Evolutionary conservation across 2,888 invertebrate species (phyloP), one percentile per base, ranked within the genome.

Genomic region (Drosophila niveifrons): DNA sequence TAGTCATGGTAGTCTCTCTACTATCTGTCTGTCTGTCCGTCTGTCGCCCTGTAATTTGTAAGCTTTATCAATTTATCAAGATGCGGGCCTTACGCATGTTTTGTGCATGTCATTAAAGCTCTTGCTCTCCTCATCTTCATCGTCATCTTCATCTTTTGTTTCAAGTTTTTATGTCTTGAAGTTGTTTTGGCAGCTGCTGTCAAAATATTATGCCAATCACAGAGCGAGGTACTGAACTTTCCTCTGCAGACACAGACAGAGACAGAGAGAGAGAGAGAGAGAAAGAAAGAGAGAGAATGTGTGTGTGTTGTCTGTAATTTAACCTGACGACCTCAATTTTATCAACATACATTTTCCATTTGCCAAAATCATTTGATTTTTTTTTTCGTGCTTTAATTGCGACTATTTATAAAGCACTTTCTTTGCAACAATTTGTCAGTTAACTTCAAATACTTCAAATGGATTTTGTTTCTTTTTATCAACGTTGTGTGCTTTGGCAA

Each of bases 51-150:
- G 77, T 69, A 88, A 82, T 82, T 82, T 88, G 82, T 82, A 82
- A 64, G 73, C 56, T 62, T 85, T 88, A 82, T 82, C 82, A 85
- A 88, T 85, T 82, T 80, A 88, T 82, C 80, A 85, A 82, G 68
- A 65, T 64, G 82, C 80, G 76, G 43, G 67, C 72, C 34, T 47
- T 46, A 57, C 34, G 56, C 36, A 75, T 75, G 78, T 77, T 82
- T 71, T 71, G 46, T 72, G 82, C 85, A 88, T 82, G 67, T 85
- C 80, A 82, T 85, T 82, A 77, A 50, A 68, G 51, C 55, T 41
- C 52, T 44, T 11, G 3, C 51, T 23, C 29, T 36, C 41, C 46
- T 18, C 13, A 3, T 43, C 10, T 9, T 11, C 29, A 41, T 43
- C 10, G 7, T 11, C 29, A 41, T 47, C 9, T 52, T 15, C n/a